Base-by-base conservation (phyloP, 2,797 vertebrate species). In the Chelidonichthys spinosus region DNA sequence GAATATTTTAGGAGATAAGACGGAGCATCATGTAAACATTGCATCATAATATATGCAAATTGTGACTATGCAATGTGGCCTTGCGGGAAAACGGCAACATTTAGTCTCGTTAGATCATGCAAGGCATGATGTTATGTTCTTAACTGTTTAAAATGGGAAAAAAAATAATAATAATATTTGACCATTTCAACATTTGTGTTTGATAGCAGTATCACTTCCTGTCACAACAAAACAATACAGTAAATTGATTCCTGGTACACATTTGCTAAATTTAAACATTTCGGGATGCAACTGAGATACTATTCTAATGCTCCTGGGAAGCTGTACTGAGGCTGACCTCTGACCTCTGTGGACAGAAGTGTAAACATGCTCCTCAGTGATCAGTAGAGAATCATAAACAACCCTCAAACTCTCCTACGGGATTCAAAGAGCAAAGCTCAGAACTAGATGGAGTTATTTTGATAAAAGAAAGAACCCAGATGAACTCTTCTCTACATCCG, bases 1-100 rank as follows among this genome's bases (percentile, higher is more conserved):
- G 14, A 75, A 69, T 58, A 36, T 18, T 39, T 81, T 6, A 18
- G 42, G 8, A 39, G 47, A 55, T 55, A 9, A 70, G 42, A 49
- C 5, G 2, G 0, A 39, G 13, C 32, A 18, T 32, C 1, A 11
- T 63, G 42, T 43, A 46, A 58, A 46, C 46, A 37, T 40, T 6
- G n/a, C 14, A 37, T 37, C 3, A 15, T 13, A 40, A 3, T 15
- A 62, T 54, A 17, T 7, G 8, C 14, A 44, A 40, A 7, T 37
- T 43, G 3, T 33, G 50, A 49, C 7, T 52, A 15, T 49, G 43
- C 11, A 35, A 9, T 49, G 42, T 35, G 4, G 44, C 53, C 2
- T 50, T 36, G 59, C 14, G 4, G n/a, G 14, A 6, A 36, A 39
- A 55, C 11, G 17, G 44, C 17, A 14, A 35, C 14, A 7, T 42